Conservation (phyloP, 1,140 invertebrate species). For the Bombus polaris region DNA sequence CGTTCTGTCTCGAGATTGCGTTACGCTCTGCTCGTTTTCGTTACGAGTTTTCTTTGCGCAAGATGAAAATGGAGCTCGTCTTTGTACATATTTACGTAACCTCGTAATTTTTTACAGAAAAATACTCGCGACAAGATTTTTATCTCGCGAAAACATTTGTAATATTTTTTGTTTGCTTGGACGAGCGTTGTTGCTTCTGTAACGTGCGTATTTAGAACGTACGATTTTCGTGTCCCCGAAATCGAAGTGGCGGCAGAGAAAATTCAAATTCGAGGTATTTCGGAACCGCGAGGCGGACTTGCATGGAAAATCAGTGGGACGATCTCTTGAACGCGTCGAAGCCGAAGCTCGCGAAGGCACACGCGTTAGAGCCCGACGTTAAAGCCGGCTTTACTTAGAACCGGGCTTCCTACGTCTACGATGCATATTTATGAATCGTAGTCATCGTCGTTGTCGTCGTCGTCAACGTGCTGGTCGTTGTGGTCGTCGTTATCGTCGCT, state of each 20-base stretch:
- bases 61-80: background rate
- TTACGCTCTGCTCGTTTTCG: no score
- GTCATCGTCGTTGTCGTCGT: constrained; percentile 52
- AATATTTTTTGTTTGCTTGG: background rate
- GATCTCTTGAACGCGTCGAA: constrained; percentile 25
- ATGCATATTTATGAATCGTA: constrained; percentile 74
- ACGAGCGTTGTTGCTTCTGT: background rate
- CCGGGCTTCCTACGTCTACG: constrained; percentile 44
- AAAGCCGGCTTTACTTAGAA: constrained; percentile 61
- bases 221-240: background rate
- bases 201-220: no score
- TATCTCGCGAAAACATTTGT: background rate
- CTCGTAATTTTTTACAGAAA: background rate
- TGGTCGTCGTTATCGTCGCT: constrained; percentile 36
- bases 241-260: background rate
- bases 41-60: constrained; percentile 1
- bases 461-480: background rate
- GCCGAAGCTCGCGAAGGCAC: constrained; percentile 42
- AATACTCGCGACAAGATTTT: background rate
- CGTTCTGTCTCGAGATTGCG: background rate
- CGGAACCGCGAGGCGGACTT: background rate
- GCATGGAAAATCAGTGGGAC: background rate
- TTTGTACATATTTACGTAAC: constrained; percentile 4
- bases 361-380: constrained; percentile 50
- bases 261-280: constrained; percentile 3